Base-by-base conservation (phyloP, 2,113 vertebrate species). In the Scopus umbretta region DNA sequence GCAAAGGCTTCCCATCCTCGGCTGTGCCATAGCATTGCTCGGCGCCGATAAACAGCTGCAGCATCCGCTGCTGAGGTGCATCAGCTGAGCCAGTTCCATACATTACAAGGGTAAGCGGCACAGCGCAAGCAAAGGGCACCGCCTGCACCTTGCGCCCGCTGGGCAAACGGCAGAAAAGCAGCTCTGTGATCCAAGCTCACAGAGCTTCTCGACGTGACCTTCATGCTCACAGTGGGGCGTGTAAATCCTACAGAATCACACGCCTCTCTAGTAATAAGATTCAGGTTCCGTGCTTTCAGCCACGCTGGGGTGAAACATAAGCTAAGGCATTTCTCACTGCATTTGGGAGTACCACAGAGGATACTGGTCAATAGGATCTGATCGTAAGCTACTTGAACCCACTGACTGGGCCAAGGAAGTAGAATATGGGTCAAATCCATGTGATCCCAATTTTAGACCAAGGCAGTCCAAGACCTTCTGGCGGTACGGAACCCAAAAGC, bases 51-150 rank as follows among this genome's bases (percentile, higher is more conserved):
- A 68, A 79, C 22, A 73, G 58, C 70, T 25, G 43, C 63, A 47
- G 66, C 66, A 18, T 7, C 76, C 2, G 0, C 50, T 71, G 22
- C 49, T 0, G 0, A 58, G 76, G 36, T 6, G 45, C 6, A 0
- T 38, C 65, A 43, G 59, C 43, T 0, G 3, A 68, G 4, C 10
- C 3, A 50, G 32, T 26, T 11, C 73, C 42, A 17, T 13, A 3
- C 2, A 10, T 3, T 32, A 2, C 16, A 9, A 9, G 52, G 19
- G 2, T 5, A 12, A 34, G 49, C 0, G 42, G 61, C 80, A 49
- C 23, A 8, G 43, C 1, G 16, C 29, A 7, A 59, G 49, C 21
- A 55, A 40, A 50, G 18, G 74, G 58, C 34, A 62, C 13, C 42
- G 22, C 36, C 56, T 17, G 59, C 53, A 30, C 58, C 76, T 26